Evolutionary conservation across 2,888 invertebrate species (phyloP).

Genomic region (Merodon equestris): DNA sequence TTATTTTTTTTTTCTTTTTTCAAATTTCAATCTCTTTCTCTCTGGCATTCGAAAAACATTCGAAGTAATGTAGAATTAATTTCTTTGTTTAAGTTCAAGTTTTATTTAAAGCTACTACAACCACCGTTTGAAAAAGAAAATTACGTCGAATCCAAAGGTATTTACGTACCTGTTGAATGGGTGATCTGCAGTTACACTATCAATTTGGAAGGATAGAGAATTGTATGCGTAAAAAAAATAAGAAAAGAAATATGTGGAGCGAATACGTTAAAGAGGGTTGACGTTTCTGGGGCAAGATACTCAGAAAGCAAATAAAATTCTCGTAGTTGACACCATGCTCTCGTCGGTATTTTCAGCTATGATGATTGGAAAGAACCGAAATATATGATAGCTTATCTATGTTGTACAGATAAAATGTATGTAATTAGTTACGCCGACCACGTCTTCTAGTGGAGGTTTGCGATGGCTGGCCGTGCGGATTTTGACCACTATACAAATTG

Average conservation of each 20-base stretch:
- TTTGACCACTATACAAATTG: constrained; percentile 78
- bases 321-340: constrained; percentile 35
- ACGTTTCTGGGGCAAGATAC: constrained; percentile 44
- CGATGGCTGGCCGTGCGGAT: constrained; percentile 73
- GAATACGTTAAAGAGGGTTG: no score
- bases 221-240: constrained; percentile 6
- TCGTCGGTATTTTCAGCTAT: constrained; percentile 22
- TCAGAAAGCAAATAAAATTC: constrained; percentile 10
- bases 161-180: no score
- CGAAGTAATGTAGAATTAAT: constrained; percentile 28
- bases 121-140: no score
- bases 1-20: constrained; percentile 10
- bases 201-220: constrained; percentile 19
- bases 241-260: neutral
- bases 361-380: constrained; percentile 27
- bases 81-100: constrained; percentile 10
- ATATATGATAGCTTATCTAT: constrained; percentile 22
- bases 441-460: constrained; percentile 75
- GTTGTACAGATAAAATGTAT: constrained; percentile 15
- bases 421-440: constrained; percentile 75
- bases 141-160: no score
- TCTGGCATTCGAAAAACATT: constrained; percentile 6
- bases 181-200: no score
- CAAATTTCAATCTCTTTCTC: no score
- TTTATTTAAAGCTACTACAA: no score